A percentile compares a stretch with the other conserved stretches of the same genome.
phyloP scores from a whole-genome alignment of 2,797 vertebrate genomes.

The Peromyscus nudipes region DNA sequence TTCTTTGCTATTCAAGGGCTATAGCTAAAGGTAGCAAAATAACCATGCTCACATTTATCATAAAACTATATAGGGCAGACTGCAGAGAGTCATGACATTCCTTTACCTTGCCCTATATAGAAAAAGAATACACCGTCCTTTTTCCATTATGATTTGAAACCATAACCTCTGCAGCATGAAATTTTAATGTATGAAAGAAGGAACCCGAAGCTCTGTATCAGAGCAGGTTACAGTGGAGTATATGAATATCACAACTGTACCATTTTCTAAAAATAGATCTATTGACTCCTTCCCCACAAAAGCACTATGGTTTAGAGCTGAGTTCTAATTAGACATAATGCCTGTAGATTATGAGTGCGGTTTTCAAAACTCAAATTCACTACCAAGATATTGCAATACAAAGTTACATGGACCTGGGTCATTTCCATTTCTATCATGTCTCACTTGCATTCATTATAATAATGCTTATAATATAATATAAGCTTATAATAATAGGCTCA shows the following conservation, averaged over 20 bases:
- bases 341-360: background rate
- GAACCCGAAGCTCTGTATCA: background rate
- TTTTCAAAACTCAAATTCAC: background rate
- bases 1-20: constrained; percentile 23
- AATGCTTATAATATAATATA: no score
- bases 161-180: background rate
- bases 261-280: constrained; percentile 18
- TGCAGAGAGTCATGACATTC: background rate
- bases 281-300: background rate
- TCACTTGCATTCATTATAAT: background rate
- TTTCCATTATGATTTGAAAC: constrained; percentile 29
- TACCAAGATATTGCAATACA: background rate
- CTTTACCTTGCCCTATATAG: constrained; percentile 23
- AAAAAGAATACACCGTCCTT: constrained; percentile 1
- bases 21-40: background rate
- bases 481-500: background rate
- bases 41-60: constrained; percentile 14
- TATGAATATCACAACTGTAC: background rate
- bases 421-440: background rate
- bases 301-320: background rate
- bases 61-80: background rate
- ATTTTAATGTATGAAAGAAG: constrained; percentile 53
- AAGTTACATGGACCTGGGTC: background rate
- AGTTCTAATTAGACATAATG: background rate
- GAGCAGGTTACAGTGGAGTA: background rate